These are phyloP conservation scores for Montifringilla adamsi DNA, from an alignment of 2,113 vertebrate genomes.

Conservation along the genomic window DNA sequence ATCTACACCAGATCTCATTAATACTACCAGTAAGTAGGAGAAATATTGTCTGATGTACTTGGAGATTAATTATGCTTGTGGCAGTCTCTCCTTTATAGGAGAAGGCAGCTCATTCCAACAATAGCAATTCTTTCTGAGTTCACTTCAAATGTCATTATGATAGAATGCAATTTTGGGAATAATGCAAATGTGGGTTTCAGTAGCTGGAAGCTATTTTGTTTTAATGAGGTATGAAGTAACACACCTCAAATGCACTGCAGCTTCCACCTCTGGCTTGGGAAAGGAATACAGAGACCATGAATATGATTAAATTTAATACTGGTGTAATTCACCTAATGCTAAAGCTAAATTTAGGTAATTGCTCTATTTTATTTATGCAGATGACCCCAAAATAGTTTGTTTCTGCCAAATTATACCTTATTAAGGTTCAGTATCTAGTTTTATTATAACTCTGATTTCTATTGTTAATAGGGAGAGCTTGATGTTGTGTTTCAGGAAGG, in stretches of 20 bases:
- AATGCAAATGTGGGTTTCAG: conserved; percentile 24
- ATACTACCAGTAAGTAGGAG: conserved; percentile 13
- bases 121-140: conserved; percentile 14
- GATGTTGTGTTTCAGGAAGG: background rate
- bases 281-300: background rate
- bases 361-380: background rate
- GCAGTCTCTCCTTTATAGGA: background rate
- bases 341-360: background rate
- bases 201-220: conserved; percentile 43
- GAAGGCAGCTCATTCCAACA: conserved; percentile 21
- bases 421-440: background rate
- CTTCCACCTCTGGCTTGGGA: background rate
- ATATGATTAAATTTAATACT: background rate
- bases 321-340: background rate
- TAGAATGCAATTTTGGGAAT: conserved; percentile 11
- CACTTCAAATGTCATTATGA: conserved; percentile 7
- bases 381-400: background rate
- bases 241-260: background rate
- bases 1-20: conserved; percentile 55
- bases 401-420: background rate
- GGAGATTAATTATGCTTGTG: conserved; percentile 49
- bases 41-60: conserved; percentile 38
- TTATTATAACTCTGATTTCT: background rate
- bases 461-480: background rate
- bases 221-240: background rate